Evolutionary conservation across 2,113 vertebrate species (phyloP), one percentile per base, ranked within the genome.

Genomic region (Platichthys flesus): DNA sequence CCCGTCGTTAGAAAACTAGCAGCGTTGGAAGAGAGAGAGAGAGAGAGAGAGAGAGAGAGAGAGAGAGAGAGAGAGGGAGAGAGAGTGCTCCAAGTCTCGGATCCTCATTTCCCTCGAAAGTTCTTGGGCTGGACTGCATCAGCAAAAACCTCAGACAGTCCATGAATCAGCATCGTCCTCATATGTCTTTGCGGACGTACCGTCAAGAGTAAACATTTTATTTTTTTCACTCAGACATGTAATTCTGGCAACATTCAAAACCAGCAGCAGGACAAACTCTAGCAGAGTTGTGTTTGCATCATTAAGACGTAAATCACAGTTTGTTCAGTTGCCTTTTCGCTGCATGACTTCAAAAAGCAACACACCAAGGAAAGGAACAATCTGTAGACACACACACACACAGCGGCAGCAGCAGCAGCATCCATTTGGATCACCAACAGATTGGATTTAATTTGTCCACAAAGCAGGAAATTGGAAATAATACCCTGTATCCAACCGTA

Each of bases 401-500:
- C 24, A 24, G 24, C 24, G 2, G 31, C 31, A 31, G 31, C 31
- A 64, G 63, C 65, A 71, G 69, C 74, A 60, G 21, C 40, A 45
- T 76, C 79, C 76, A 59, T 82, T 83, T 78, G 77, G 74, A 80
- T 86, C 59, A 24, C 67, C 74, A 70, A 70, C 80, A 76, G 26
- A 83, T 76, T 78, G 72, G 62, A 62, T 83, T 75, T 68, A 75
- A 86, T 76, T 73, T 56, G 72, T 83, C 79, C 64, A 74, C 77
- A 83, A 83, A 85, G 68, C 70, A 72, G 71, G 72, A 70, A 71
- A 51, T 80, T 83, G 73, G 66, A 84, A 70, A 75, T 83, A 66
- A 74, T 93, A 93, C 91, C 92, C 92, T 93, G 92, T 89, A 72
- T 88, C 86, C 74, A 90, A 60, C 62, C 72, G 9, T 40, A 60